These are phyloP conservation scores for Silurus lanzhouensis DNA, from an alignment of 2,797 vertebrate species.

Conservation along the genomic window DNA sequence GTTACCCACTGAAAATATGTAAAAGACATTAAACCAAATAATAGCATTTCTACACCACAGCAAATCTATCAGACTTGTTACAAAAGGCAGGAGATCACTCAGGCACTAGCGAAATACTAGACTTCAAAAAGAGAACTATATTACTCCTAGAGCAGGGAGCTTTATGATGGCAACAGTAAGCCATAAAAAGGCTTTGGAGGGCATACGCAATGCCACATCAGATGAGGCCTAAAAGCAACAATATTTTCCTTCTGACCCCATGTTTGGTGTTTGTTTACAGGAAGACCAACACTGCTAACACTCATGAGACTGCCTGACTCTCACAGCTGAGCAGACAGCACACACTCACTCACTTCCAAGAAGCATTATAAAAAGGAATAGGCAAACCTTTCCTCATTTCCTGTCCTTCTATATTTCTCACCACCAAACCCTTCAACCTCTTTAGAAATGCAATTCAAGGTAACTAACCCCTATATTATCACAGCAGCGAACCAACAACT, in stretches of 20 bases:
- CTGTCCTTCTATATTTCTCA: slow-evolving; percentile 15
- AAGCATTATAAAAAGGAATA: not conserved
- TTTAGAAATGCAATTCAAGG: slow-evolving; percentile 47
- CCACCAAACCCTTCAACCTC: slow-evolving; percentile 49
- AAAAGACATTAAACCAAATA: slow-evolving; percentile 32
- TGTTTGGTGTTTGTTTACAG: slow-evolving; percentile 31
- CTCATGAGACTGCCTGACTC: slow-evolving; percentile 35
- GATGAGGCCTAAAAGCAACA: not conserved
- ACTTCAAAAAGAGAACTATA: not conserved
- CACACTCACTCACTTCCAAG: slow-evolving; percentile 26
- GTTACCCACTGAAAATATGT: slow-evolving; percentile 27
- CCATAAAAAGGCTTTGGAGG: not conserved
- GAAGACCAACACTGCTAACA: not conserved
- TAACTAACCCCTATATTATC: slow-evolving; percentile 49
- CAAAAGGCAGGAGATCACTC: slow-evolving; percentile 20
- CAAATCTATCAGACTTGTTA: slow-evolving; percentile 35
- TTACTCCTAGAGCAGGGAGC: not conserved
- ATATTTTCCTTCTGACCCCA: not conserved
- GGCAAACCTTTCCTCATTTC: slow-evolving; percentile 20
- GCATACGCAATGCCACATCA: not conserved
- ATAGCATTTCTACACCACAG: slow-evolving; percentile 38
- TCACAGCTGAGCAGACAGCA: slow-evolving; percentile 19
- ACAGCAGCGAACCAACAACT: slow-evolving; percentile 28
- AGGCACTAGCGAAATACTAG: not conserved
- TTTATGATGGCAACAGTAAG: slow-evolving; percentile 3